Percentiles rank a stretch among this genome's conserved stretches.
Conservation (phyloP, 2,888 invertebrate species). For the Leucoma salicis region DNA sequence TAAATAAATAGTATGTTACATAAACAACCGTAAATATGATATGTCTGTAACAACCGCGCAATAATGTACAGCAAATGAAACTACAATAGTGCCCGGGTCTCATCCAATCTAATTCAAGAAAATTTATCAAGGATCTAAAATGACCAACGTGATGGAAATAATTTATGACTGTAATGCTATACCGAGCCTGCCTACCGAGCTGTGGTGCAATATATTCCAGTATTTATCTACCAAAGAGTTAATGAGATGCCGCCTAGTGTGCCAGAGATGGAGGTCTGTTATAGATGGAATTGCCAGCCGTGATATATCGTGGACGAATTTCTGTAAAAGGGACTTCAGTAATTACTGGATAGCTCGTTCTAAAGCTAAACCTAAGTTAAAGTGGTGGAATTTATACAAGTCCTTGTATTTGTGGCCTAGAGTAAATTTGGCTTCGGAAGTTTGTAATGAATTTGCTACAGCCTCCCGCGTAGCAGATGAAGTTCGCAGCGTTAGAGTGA, state of each 20-base stretch:
- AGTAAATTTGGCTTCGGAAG: constrained; percentile 42
- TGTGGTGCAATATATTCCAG: constrained; percentile 50
- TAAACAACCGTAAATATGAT: no score
- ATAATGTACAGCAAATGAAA: no score
- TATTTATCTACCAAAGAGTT: constrained; percentile 48
- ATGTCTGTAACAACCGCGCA: no score
- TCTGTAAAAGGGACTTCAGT: constrained; percentile 49
- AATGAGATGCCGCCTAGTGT: constrained; percentile 52
- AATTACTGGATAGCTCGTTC: constrained; percentile 37
- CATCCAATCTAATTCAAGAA: no score
- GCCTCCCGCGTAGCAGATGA: constrained; percentile 47
- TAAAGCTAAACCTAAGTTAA: constrained; percentile 39
- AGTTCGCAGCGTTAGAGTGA: constrained; percentile 46
- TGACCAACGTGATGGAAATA: constrained; percentile 13
- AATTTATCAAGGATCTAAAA: no score
- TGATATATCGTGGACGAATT: constrained; percentile 47
- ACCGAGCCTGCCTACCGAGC: constrained; percentile 49
- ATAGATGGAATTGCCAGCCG: constrained; percentile 46
- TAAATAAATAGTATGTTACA: no score
- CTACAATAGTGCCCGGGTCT: no score
- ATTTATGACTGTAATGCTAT: constrained; percentile 1
- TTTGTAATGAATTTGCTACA: constrained; percentile 54
- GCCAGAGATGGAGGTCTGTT: constrained; percentile 52
- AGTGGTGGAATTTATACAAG: constrained; percentile 57
- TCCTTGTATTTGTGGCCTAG: constrained; percentile 57